Conservation (phyloP, 2,113 vertebrate genomes). For the Daubentonia madagascariensis region DNA sequence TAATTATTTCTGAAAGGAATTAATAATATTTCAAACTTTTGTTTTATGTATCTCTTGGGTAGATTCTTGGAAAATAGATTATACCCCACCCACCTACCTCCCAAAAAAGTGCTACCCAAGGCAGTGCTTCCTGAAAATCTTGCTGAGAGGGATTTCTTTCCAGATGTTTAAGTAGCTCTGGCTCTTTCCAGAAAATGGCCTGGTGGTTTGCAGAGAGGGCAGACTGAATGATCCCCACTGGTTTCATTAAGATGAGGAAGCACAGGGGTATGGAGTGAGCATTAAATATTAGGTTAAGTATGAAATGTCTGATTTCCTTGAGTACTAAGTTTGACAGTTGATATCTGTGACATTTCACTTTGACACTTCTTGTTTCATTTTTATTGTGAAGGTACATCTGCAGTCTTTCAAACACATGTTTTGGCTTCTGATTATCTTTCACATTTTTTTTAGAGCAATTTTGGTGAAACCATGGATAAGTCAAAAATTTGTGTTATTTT, state of each 20-base stretch:
- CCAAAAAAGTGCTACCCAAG: not conserved
- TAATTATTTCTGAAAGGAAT: constrained; percentile 25
- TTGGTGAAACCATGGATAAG: too few species aligned
- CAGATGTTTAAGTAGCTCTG: not conserved
- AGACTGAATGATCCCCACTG: not conserved
- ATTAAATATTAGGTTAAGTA: not conserved
- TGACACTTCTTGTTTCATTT: too few species aligned
- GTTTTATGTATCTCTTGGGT: not conserved
- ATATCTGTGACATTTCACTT: too few species aligned
- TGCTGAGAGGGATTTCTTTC: not conserved
- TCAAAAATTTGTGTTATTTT: too few species aligned
- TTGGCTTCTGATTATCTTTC: too few species aligned
- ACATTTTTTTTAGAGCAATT: too few species aligned
- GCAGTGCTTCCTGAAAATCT: not conserved
- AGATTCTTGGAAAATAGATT: not conserved
- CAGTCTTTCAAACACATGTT: too few species aligned
- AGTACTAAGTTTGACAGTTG: too few species aligned
- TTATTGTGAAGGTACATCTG: too few species aligned
- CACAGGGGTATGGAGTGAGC: not conserved
- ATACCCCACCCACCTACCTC: not conserved
- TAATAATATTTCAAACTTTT: not conserved
- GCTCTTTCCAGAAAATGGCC: not conserved
- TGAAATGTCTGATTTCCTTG: too few species aligned
- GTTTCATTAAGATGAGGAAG: not conserved
- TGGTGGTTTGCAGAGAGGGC: not conserved